Evolutionary conservation across 2,888 invertebrate species (phyloP).

Genomic region (Unio delphinus): DNA sequence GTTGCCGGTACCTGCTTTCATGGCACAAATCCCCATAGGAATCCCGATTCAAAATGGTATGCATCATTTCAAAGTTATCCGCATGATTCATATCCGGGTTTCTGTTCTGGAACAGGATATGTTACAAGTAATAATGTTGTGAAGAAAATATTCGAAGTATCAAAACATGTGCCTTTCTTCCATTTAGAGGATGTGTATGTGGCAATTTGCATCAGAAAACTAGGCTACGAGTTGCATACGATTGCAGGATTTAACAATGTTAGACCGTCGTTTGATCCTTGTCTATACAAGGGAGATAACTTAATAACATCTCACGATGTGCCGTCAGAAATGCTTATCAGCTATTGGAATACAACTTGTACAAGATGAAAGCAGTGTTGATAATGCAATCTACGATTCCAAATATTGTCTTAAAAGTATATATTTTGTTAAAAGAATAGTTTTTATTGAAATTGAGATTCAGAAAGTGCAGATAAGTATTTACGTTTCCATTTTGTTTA

Average conservation of each 20-base stretch:
- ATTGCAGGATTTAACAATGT: constrained; percentile 41
- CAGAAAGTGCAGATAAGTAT: too few species aligned
- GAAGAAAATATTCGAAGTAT: constrained; percentile 36
- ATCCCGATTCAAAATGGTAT: constrained; percentile 52
- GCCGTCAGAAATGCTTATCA: constrained; percentile 8
- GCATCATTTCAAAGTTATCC: constrained; percentile 49
- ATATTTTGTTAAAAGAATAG: too few species aligned
- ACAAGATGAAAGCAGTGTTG: too few species aligned
- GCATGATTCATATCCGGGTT: constrained; percentile 46
- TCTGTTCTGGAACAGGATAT: constrained; percentile 59
- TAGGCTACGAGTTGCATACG: constrained; percentile 27
- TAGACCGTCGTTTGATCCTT: constrained; percentile 23
- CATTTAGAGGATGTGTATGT: constrained; percentile 62
- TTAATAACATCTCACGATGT: constrained; percentile 43
- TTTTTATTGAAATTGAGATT: too few species aligned
- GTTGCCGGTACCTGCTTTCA: constrained; percentile 39
- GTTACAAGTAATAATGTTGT: constrained; percentile 45
- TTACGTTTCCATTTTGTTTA: too few species aligned
- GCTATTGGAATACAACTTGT: too few species aligned
- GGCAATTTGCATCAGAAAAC: constrained; percentile 41
- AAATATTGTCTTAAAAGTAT: too few species aligned
- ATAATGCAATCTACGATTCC: too few species aligned
- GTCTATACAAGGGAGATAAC: constrained; percentile 23
- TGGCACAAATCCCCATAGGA: constrained; percentile 37
- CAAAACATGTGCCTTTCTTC: constrained; percentile 53